Evolutionary conservation across 2,113 vertebrate species (phyloP).

Genomic region (Aegithalos caudatus): DNA sequence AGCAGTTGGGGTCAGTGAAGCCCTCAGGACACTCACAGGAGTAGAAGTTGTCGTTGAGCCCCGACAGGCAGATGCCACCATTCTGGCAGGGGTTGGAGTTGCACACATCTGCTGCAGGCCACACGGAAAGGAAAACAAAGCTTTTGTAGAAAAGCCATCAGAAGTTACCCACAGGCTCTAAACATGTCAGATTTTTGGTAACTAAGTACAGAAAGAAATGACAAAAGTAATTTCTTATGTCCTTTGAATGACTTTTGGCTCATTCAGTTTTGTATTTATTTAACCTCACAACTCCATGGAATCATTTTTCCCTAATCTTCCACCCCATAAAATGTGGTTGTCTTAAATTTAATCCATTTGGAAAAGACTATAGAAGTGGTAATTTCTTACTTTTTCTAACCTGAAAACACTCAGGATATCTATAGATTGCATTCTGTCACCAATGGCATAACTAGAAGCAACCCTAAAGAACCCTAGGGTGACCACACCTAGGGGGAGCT

Average conservation of each 20-base stretch:
- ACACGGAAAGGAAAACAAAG: background rate
- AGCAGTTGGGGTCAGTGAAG: slow-evolving; percentile 77
- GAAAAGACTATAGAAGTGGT: background rate
- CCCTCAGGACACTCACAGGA: slow-evolving; percentile 78
- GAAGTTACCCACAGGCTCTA: background rate
- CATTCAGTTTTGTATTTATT: background rate
- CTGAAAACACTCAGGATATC: background rate
- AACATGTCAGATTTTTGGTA: background rate
- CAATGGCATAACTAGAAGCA: background rate
- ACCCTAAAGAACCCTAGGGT: background rate
- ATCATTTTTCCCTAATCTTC: background rate
- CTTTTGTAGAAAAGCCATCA: background rate
- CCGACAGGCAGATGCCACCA: slow-evolving; percentile 74
- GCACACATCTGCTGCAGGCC: slow-evolving; percentile 68
- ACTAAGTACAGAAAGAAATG: background rate
- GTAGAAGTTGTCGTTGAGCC: slow-evolving; percentile 68
- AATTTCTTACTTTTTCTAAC: background rate
- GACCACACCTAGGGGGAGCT: too few species aligned
- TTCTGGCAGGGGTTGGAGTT: slow-evolving; percentile 78
- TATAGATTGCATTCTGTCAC: background rate
- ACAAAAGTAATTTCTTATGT: too few species aligned
- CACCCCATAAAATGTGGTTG: background rate
- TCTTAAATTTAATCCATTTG: background rate
- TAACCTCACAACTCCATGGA: background rate
- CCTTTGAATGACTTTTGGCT: background rate